Percentiles rank a stretch among this genome's conserved stretches.
Conservation (phyloP, 1,140 invertebrate genomes). For the Octopus bimaculoides region DNA sequence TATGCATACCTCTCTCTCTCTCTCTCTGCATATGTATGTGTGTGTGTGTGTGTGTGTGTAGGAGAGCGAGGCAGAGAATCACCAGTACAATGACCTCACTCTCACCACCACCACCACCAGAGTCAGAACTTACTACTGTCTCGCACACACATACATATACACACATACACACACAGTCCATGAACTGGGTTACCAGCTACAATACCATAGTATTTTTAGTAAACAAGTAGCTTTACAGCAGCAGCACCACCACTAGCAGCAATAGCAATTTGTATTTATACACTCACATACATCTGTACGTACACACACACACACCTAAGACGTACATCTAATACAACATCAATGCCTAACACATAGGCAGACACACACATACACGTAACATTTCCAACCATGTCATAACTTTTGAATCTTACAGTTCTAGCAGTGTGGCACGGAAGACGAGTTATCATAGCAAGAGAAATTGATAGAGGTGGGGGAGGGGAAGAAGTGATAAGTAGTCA, state of each 20-base stretch:
- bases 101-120: not conserved
- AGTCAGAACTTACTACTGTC: not conserved
- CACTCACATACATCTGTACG: constrained; percentile 9
- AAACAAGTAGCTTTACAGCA: too few relatives aligned
- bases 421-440: not conserved
- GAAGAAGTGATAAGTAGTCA: not conserved
- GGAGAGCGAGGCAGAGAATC: not conserved
- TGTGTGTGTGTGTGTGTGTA: not conserved
- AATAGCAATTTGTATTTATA: not conserved
- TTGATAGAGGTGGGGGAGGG: not conserved
- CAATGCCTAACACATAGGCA: not conserved
- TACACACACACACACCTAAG: constrained; percentile 16
- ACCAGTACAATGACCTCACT: not conserved
- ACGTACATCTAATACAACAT: not conserved
- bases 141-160: not conserved
- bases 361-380: not conserved
- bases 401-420: too few relatives aligned
- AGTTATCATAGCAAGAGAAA: not conserved
- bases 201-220: too few relatives aligned
- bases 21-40: not conserved
- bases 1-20: not conserved
- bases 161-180: constrained; percentile 14
- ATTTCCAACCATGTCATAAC: too few relatives aligned
- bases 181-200: not conserved
- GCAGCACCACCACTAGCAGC: too few relatives aligned